Conservation (phyloP, 2,888 invertebrate genomes). For the Xylota segnis region DNA sequence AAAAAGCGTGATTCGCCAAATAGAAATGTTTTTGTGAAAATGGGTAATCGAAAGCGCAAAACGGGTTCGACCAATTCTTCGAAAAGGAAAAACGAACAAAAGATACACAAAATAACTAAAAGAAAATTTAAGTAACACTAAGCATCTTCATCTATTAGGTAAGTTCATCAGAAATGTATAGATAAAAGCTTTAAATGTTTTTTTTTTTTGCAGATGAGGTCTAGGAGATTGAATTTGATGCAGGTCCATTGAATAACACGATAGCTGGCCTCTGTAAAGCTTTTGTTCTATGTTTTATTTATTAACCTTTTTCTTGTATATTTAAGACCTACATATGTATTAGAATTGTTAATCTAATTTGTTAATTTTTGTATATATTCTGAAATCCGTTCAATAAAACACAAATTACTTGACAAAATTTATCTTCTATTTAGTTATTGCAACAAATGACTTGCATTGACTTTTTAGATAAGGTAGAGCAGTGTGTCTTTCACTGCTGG, state of each 20-base stretch:
- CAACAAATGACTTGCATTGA: too few species aligned
- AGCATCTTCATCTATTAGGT: constrained; percentile 43
- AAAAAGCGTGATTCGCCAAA: background rate
- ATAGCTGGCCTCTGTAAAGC: constrained; percentile 26
- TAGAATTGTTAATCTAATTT: background rate
- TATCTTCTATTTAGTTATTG: too few species aligned
- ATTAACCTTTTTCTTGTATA: background rate
- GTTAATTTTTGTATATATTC: background rate
- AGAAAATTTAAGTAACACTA: background rate
- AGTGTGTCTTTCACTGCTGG: too few species aligned
- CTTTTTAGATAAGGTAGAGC: too few species aligned
- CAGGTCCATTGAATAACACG: background rate
- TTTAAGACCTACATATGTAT: background rate
- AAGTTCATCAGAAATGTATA: background rate
- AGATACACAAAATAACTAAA: background rate
- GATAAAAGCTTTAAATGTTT: background rate
- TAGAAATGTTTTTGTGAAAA: background rate
- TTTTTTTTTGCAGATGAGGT: background rate
- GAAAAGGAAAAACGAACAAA: background rate
- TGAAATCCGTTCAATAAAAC: background rate
- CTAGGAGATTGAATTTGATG: constrained; percentile 59
- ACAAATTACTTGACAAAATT: too few species aligned
- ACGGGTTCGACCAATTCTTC: background rate
- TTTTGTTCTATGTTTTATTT: background rate
- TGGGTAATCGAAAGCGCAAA: constrained; percentile 1